Conservation (phyloP, 2,113 vertebrate genomes). For the Lota lota region DNA sequence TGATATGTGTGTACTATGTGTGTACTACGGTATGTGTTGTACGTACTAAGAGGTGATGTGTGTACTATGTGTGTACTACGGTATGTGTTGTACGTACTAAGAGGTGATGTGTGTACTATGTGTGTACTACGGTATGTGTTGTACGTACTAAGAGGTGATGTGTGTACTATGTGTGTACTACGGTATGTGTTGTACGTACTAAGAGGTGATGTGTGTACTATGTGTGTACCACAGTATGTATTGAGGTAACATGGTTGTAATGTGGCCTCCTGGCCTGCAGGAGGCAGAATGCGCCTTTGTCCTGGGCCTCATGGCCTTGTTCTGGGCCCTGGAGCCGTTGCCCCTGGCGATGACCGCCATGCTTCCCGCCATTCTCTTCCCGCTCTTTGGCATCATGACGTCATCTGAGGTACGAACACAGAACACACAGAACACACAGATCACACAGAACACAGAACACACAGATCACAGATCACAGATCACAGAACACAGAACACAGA, state of each 20-base stretch:
- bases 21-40: too few species aligned
- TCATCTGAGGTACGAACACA: constrained; percentile 77
- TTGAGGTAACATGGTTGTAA: not conserved
- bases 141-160: too few species aligned
- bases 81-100: not conserved
- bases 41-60: too few species aligned
- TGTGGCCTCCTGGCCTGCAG: constrained; percentile 55
- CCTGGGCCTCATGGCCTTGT: constrained; percentile 79
- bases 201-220: too few species aligned
- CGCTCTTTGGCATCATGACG: constrained; percentile 83
- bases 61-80: too few species aligned
- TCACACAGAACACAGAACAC: not conserved
- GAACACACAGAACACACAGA: not conserved
- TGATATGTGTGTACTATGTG: too few species aligned
- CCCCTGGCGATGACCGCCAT: constrained; percentile 85
- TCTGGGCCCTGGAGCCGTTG: constrained; percentile 87
- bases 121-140: not conserved
- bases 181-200: too few species aligned
- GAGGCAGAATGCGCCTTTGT: constrained; percentile 86
- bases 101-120: not conserved
- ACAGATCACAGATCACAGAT: not conserved
- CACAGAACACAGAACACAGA: too few species aligned
- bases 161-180: too few species aligned
- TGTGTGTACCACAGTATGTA: too few species aligned
- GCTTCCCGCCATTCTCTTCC: constrained; percentile 86